phyloP scores from a whole-genome alignment of 2,113 vertebrate species.

The Formicarius rufipectus region DNA sequence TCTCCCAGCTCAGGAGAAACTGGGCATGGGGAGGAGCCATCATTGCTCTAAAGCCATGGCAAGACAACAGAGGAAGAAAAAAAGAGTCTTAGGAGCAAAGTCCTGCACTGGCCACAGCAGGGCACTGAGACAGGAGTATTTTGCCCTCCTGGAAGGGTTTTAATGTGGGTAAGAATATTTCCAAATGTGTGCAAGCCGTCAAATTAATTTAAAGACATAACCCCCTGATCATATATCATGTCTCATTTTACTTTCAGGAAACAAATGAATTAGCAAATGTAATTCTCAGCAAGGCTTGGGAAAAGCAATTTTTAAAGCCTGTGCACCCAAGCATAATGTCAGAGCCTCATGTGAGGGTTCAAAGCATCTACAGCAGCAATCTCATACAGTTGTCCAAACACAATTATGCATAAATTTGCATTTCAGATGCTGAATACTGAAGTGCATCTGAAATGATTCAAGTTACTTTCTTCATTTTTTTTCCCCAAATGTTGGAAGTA shows the following conservation, averaged over 20 bases:
- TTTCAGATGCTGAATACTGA: slow-evolving; percentile 32
- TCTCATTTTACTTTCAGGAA: neutral
- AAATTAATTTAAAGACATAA: neutral
- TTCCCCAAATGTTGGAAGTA: neutral
- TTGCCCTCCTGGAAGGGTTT: neutral
- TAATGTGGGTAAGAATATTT: neutral
- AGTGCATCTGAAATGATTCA: neutral
- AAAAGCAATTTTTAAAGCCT: slow-evolving; percentile 18
- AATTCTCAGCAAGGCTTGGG: slow-evolving; percentile 28
- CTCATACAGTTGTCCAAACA: slow-evolving; percentile 26
- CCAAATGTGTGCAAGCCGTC: neutral
- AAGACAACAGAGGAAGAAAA: neutral
- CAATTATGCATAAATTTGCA: slow-evolving; percentile 45
- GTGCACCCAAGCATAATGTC: neutral
- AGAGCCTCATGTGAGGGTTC: slow-evolving; percentile 31
- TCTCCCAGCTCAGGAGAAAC: neutral
- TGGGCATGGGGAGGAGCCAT: neutral
- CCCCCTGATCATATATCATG: neutral
- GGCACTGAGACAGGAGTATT: neutral
- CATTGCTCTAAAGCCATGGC: neutral
- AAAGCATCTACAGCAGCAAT: slow-evolving; percentile 12
- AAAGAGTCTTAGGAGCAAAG: neutral
- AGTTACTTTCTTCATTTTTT: neutral
- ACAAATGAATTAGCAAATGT: slow-evolving; percentile 35
- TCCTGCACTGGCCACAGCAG: neutral